Conservation (phyloP, 2,888 invertebrate species). For the Xiphydria camelus region DNA sequence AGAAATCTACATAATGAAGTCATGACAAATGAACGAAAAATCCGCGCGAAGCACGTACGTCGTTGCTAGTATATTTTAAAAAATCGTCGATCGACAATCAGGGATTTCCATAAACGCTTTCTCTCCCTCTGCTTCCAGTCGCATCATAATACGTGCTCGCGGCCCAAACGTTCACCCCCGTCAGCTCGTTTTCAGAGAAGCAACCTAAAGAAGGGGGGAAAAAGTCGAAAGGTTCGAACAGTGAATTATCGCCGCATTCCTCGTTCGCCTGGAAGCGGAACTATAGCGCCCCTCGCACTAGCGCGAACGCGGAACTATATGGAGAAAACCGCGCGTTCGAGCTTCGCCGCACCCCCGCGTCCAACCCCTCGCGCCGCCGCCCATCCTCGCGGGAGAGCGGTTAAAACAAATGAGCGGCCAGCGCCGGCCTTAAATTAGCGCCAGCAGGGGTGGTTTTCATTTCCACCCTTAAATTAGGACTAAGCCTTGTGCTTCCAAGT, state of each 20-base stretch:
- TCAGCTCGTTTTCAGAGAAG: too few species aligned
- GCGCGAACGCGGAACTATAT: conserved; percentile 41
- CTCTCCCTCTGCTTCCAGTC: too few species aligned
- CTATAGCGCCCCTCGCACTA: conserved; percentile 18
- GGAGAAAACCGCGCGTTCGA: conserved; percentile 38
- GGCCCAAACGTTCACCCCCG: too few species aligned
- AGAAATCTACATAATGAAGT: too few species aligned
- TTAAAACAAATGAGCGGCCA: conserved; percentile 57
- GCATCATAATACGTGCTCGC: too few species aligned
- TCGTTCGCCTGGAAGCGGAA: conserved; percentile 4
- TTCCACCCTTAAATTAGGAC: conserved; percentile 58
- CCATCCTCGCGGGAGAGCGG: conserved; percentile 45
- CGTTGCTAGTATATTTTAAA: too few species aligned
- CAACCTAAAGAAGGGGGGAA: too few species aligned
- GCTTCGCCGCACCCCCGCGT: conserved; percentile 11
- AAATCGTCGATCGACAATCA: too few species aligned
- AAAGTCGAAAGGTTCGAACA: neutral
- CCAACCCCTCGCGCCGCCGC: conserved; percentile 15
- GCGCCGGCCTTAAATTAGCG: conserved; percentile 56
- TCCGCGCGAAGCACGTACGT: too few species aligned
- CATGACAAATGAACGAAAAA: too few species aligned
- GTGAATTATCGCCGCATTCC: neutral
- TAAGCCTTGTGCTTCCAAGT: conserved; percentile 49
- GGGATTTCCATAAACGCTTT: too few species aligned
- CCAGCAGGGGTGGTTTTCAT: conserved; percentile 55